Conservation (phyloP, 2,797 vertebrate genomes). For the Alauda arvensis region DNA sequence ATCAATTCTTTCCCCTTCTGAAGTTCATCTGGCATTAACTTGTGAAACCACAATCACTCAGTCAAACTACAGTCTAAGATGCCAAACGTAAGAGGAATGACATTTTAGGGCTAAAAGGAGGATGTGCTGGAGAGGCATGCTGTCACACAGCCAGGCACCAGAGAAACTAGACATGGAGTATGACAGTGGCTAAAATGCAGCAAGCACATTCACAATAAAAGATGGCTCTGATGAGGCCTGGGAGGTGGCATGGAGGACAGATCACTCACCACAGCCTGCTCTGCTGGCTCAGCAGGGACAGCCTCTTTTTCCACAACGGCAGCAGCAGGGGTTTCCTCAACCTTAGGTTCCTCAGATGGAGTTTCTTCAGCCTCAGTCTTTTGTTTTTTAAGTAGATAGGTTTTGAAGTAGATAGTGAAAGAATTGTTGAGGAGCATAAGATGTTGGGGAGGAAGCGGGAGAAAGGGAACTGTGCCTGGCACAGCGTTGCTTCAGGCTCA, state of each 20-base stretch:
- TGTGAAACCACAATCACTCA: background rate
- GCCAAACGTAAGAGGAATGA: background rate
- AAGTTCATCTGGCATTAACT: background rate
- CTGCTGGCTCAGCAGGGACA: slow-evolving; percentile 24
- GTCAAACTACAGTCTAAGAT: background rate
- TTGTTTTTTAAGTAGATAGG: background rate
- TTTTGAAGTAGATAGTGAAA: slow-evolving; percentile 45
- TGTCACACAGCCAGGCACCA: accelerated
- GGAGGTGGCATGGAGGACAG: background rate
- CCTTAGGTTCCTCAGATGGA: slow-evolving; percentile 53
- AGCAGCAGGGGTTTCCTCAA: slow-evolving; percentile 57
- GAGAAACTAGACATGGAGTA: background rate
- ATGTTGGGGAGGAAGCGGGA: background rate
- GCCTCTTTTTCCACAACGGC: slow-evolving; percentile 26
- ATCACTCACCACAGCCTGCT: slow-evolving; percentile 71
- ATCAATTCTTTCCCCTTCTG: background rate
- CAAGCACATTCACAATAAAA: background rate
- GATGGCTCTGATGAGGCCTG: background rate
- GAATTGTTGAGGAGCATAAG: slow-evolving; percentile 6
- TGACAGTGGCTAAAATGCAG: background rate
- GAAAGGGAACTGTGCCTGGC: background rate
- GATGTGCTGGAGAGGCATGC: background rate
- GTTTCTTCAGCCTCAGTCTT: slow-evolving; percentile 72
- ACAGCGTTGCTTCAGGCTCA: background rate
- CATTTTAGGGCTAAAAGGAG: background rate